Percentiles rank a stretch among this genome's conserved stretches.
Evolutionary conservation across 2,888 invertebrate genomes (phyloP).

Genomic region (Campoplex nolae): DNA sequence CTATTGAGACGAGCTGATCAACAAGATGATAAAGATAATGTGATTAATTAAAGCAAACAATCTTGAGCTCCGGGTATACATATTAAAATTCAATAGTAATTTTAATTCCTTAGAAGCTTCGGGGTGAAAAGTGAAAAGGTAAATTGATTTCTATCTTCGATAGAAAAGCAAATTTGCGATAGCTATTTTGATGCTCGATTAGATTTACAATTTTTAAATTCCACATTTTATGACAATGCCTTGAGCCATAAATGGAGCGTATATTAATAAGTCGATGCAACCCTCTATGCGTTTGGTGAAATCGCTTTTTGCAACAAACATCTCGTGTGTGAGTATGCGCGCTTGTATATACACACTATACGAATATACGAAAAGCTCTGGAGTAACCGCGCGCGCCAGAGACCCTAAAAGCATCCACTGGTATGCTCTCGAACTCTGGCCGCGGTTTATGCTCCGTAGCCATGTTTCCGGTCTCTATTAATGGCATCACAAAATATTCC

Average conservation of each 20-base stretch:
- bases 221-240: background rate
- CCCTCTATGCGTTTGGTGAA: background rate
- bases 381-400: background rate
- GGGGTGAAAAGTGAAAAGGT: background rate
- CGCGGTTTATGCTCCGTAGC: slow-evolving; percentile 48
- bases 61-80: background rate
- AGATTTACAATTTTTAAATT: background rate
- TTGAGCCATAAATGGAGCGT: background rate
- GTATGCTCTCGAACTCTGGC: slow-evolving; percentile 26
- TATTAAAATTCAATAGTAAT: background rate
- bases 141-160: background rate
- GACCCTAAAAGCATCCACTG: slow-evolving; percentile 58
- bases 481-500: slow-evolving; percentile 55
- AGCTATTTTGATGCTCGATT: background rate
- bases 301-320: slow-evolving; percentile 42
- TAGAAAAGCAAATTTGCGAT: background rate
- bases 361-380: slow-evolving; percentile 42
- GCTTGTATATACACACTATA: slow-evolving; percentile 29
- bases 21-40: background rate
- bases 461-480: slow-evolving; percentile 54
- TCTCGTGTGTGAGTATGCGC: slow-evolving; percentile 17
- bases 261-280: background rate
- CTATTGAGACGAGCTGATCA: background rate
- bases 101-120: background rate
- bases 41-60: background rate